These are phyloP conservation scores for Hyperopisus bebe DNA, from an alignment of 2,113 vertebrate species.

Conservation along the genomic window DNA sequence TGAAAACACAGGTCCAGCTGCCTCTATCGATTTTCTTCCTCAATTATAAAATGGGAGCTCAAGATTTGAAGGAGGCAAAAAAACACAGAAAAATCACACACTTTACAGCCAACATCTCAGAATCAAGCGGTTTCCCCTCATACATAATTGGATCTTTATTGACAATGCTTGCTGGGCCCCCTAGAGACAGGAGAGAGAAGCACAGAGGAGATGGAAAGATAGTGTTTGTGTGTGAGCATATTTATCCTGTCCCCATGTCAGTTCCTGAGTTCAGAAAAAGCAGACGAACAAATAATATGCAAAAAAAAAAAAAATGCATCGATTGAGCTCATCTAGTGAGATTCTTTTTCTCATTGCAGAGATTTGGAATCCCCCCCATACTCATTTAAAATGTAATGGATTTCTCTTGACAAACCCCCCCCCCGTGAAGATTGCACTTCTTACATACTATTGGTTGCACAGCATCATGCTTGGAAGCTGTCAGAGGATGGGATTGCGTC, in stretches of 20 bases:
- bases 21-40: constrained; percentile 65
- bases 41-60: constrained; percentile 70
- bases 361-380: not conserved
- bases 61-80: constrained; percentile 43
- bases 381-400: constrained; percentile 1
- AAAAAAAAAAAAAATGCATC: not conserved
- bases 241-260: not conserved
- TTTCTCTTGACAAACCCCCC: not conserved
- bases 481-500: not conserved
- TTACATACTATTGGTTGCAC: not conserved
- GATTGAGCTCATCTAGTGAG: not conserved
- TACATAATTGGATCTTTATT: constrained; percentile 62
- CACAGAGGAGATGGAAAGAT: not conserved
- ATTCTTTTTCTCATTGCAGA: not conserved
- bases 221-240: constrained; percentile 22
- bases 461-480: not conserved
- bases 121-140: constrained; percentile 51
- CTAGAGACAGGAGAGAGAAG: constrained; percentile 37
- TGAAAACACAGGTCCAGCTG: constrained; percentile 55
- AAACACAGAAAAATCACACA: constrained; percentile 51
- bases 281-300: not conserved
- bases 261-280: not conserved
- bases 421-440: not conserved
- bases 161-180: constrained; percentile 50
- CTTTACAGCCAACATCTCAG: constrained; percentile 46